Conservation (phyloP, 1,140 invertebrate genomes). For the Drosophila pallidifrons region DNA sequence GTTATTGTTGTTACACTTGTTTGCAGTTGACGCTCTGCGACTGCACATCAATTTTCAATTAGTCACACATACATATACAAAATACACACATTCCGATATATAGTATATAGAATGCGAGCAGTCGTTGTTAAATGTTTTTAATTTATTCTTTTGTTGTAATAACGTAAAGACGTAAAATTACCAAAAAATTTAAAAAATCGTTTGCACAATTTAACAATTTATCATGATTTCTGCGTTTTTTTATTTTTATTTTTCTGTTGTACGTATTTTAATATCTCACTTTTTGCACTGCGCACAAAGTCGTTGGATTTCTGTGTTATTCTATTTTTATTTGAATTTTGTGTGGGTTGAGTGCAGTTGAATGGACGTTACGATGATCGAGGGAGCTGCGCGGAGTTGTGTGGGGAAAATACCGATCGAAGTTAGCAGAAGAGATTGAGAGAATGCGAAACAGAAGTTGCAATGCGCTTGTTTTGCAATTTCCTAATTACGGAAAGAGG, state of each 20-base stretch:
- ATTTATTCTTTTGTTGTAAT: constrained; percentile 16
- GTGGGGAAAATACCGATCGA: constrained; percentile 14
- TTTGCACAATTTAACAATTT: constrained; percentile 80
- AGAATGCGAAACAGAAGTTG: constrained; percentile 35
- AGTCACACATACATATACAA: constrained; percentile 50
- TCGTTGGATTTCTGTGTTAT: constrained; percentile 56
- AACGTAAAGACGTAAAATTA: constrained; percentile 50
- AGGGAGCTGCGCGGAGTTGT: constrained; percentile 1
- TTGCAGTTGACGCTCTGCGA: constrained; percentile 42
- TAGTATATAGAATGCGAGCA: constrained; percentile 5
- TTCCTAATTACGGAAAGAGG: constrained; percentile 44
- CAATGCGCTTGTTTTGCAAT: constrained; percentile 13
- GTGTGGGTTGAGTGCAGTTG: constrained; percentile 68
- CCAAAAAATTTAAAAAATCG: constrained; percentile 49
- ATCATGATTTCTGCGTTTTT: constrained; percentile 69
- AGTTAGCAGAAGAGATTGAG: constrained; percentile 15
- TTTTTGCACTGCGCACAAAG: constrained; percentile 61
- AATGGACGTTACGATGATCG: constrained; percentile 67
- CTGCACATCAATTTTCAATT: constrained; percentile 75
- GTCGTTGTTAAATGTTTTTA: constrained; percentile 50
- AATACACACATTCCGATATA: constrained; percentile 20
- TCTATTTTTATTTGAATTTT: constrained; percentile 39
- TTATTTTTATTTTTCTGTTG: constrained; percentile 18
- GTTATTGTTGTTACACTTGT: constrained; percentile 64
- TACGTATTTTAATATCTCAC: constrained; percentile 23